Evolutionary conservation across 2,113 vertebrate genomes (phyloP).

Genomic region (Pseudorasbora parva): DNA sequence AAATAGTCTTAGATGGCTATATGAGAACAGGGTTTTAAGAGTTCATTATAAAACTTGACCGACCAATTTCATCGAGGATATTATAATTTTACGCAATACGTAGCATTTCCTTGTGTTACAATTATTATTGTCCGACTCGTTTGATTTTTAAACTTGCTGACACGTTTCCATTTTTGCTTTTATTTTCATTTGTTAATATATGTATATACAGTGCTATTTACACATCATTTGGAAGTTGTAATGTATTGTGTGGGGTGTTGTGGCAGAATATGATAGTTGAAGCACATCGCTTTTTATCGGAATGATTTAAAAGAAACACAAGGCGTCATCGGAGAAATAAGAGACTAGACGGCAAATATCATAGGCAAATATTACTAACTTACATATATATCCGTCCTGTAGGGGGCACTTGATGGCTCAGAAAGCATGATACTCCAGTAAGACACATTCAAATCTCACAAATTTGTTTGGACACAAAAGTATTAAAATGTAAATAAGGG

Average conservation of each 20-base stretch:
- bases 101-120: constrained; percentile 45
- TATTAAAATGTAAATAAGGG: not conserved
- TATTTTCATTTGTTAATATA: not conserved
- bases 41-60: not conserved
- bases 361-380: too few relatives aligned
- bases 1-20: not conserved
- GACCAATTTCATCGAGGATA: not conserved
- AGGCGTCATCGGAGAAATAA: constrained; percentile 5
- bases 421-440: not conserved
- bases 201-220: not conserved
- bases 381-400: not conserved
- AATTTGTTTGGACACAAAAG: not conserved
- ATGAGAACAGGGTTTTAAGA: not conserved
- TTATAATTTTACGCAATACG: not conserved
- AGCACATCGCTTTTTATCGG: not conserved
- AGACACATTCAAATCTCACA: not conserved
- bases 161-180: not conserved
- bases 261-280: not conserved
- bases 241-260: not conserved
- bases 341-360: not conserved
- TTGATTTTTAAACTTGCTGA: not conserved
- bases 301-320: constrained; percentile 17
- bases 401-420: constrained; percentile 26
- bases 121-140: constrained; percentile 15
- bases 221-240: not conserved